Conservation (phyloP, 30 jellyfish, hydroid and myxozoan genomes). For the Cassiopea andromeda region DNA sequence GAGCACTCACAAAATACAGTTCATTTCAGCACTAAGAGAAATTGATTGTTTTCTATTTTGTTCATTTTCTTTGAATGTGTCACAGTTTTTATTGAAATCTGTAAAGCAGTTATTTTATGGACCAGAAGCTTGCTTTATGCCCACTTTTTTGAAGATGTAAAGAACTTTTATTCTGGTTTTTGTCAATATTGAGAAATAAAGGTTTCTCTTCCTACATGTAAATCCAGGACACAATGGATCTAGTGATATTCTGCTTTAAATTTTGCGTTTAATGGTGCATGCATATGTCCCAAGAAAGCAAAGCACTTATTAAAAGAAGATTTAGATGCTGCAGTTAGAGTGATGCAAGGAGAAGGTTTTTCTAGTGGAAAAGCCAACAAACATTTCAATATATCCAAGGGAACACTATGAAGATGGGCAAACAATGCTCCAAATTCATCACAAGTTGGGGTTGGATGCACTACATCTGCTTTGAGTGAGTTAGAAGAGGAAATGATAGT, state of each 20-base stretch:
- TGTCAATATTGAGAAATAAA: neutral
- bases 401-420: neutral
- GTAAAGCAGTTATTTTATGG: too few relatives aligned
- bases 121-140: neutral
- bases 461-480: neutral
- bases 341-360: neutral
- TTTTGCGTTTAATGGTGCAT: neutral
- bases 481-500: neutral
- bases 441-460: neutral
- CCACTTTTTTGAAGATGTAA: neutral
- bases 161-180: neutral
- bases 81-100: too few relatives aligned
- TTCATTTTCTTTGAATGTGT: neutral
- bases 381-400: neutral
- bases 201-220: neutral
- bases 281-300: neutral
- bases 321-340: neutral
- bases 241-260: neutral
- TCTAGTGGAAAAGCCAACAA: too few relatives aligned
- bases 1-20: neutral
- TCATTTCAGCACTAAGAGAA: neutral
- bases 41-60: too few relatives aligned
- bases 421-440: neutral
- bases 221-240: neutral
- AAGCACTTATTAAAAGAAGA: neutral